These are phyloP conservation scores for Macroglossus sobrinus DNA, from an alignment of 2,113 vertebrate species.

Conservation along the genomic window DNA sequence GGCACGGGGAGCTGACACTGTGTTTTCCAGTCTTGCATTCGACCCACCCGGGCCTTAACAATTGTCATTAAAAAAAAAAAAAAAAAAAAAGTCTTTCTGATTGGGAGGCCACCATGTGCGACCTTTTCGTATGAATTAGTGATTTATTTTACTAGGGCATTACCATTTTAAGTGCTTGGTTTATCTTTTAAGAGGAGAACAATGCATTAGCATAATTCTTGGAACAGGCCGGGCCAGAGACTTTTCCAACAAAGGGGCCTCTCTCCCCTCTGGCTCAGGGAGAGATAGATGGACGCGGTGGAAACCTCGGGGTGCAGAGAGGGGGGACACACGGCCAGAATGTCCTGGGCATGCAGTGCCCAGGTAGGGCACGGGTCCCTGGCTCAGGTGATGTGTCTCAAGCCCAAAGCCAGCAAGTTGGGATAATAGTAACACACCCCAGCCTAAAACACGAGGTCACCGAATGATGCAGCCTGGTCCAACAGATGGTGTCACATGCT, in stretches of 20 bases:
- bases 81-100: background rate
- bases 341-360: background rate
- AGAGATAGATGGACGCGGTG: background rate
- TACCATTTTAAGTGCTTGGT: slow-evolving; percentile 3
- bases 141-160: slow-evolving; percentile 39
- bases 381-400: slow-evolving; percentile 11
- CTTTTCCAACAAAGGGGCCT: background rate
- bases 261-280: background rate
- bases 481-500: background rate
- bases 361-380: background rate
- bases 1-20: background rate
- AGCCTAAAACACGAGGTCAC: background rate
- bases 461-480: background rate
- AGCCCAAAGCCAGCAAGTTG: background rate
- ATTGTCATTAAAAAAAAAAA: background rate
- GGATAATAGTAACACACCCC: background rate
- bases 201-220: slow-evolving; percentile 34
- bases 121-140: slow-evolving; percentile 13
- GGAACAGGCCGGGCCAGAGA: background rate
- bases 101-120: background rate
- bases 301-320: background rate
- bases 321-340: background rate
- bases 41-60: background rate
- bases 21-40: background rate
- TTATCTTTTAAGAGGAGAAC: background rate